Base-by-base conservation (phyloP, 2,113 vertebrate genomes). In the Circaetus cinerascens region DNA sequence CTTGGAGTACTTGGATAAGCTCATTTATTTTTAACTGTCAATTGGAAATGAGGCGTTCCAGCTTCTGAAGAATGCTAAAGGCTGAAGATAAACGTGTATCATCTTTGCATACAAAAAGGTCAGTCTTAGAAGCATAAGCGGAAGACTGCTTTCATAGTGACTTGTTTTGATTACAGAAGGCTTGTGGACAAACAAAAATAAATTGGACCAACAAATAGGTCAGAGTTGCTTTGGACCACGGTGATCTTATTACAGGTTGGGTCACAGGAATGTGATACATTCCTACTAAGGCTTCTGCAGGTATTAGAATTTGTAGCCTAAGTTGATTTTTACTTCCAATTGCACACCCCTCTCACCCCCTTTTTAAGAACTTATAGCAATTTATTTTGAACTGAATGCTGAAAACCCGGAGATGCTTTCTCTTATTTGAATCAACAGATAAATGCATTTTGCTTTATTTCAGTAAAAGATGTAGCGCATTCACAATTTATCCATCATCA, bases 191-290 rank as follows among this genome's bases (percentile, higher is more conserved):
- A 85, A 45, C 26, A 41, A 53, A 88, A 93, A 25, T 48, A 16
- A 50, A 29, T 29, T 14, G 43, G 10, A 38, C 43, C 17, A 48
- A 43, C 41, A 55, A 87, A n/a, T 10, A 76, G 7, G 25, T 62
- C 55, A 48, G 45, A 48, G 32, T 36, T 71, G 40, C 43, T 66
- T 80, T 73, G 62, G 34, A 46, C 8, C 30, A 7, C 5, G 1
- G 32, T 0, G 1, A 45, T 36, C 7, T 38, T 56, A 23, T 4
- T 56, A 13, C 0, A 2, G 2, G 5, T 16, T 69, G 36, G 10
- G 29, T 85, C 46, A 38, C 38, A 67, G 76, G 34, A 80, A n/a
- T 20, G 15, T 43, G 40, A 27, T 69, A 11, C 32, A 3, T 74
- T 87, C 34, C 21, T 73, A 2, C 26, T 62, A 2, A 20, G 66